Evolutionary conservation across 1,140 invertebrate species (phyloP), one percentile per base, ranked within the genome.

Genomic region (Papilio polyxenes): DNA sequence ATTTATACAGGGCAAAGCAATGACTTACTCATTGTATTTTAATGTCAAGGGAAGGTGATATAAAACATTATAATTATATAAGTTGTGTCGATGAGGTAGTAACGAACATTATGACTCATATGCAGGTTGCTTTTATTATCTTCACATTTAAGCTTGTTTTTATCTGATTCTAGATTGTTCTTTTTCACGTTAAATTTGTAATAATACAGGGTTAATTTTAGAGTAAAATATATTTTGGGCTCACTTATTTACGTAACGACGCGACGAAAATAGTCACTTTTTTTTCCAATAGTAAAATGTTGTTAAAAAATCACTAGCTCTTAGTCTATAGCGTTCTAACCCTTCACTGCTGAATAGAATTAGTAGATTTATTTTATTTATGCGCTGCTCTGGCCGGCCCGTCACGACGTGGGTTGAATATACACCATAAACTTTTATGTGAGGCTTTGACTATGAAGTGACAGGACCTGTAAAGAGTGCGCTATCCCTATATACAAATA

Each of bases 381-480:
- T 82, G 81, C 81, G 75, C 48, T 75, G 48, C 56, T 69, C 79
- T 65, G 81, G 62, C 80, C 69, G 74, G 75, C 78, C 82, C 77
- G 83, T 65, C 81, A 48, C 48, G 82, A 77, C 87, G 85, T 86
- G 86, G 83, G 82, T 82, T 80, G 84, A 84, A 82, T 84, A 83
- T 83, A 86, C 83, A 85, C 86, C 85, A 87, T 89, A 86, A 87
- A 89, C 49, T 86, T 89, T 89, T 87, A 88, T 89, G 85, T 84
- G 85, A 65, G 78, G 40, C 85, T 85, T 56, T 17, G 53, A 17
- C 13, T 56, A 17, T 56, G 17, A 56, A 56, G 15, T 15, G 53
- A 56, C 53, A 56, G 23, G 23, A 31, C 53, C 53, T 53, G 15
- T 15, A 53, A 15, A 31, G 23, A 0, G 2, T 31, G 23, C 23